Conservation (phyloP, 2,113 vertebrate species). For the Gnathonemus echidnorhynchus region DNA sequence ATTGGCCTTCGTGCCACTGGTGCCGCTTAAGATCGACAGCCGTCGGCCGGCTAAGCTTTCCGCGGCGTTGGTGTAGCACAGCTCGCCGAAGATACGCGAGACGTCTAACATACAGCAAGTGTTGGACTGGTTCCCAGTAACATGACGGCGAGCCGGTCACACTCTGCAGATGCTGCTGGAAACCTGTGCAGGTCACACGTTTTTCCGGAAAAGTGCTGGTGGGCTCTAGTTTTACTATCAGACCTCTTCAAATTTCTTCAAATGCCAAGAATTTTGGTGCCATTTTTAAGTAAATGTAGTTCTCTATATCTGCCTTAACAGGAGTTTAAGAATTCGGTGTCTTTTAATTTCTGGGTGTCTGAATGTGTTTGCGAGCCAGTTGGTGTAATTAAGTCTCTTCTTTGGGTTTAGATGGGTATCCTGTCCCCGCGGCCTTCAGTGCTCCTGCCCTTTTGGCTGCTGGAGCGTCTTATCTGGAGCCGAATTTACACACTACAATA, state of each 20-base stretch:
- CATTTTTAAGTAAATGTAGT: not conserved
- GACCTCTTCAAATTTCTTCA: not conserved
- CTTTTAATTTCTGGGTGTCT: not conserved
- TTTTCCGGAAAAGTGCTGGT: not conserved
- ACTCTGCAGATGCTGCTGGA: not conserved
- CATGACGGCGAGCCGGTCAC: not conserved
- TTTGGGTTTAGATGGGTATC: not conserved
- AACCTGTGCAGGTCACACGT: not conserved
- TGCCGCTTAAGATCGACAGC: not conserved
- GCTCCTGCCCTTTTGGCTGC: not conserved
- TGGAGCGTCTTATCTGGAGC: not conserved
- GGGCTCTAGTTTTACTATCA: not conserved
- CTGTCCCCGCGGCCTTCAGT: not conserved
- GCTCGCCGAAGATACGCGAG: not conserved
- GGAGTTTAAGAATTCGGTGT: not conserved
- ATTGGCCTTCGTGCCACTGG: not conserved
- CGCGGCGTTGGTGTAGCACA: not conserved
- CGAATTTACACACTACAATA: constrained; percentile 4
- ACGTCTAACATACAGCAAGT: not conserved
- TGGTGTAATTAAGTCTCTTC: not conserved
- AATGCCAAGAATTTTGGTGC: not conserved
- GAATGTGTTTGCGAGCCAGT: constrained; percentile 6
- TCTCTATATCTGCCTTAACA: not conserved
- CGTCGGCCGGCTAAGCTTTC: not conserved
- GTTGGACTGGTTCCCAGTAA: not conserved